phyloP scores from a whole-genome alignment of 37 sponge, comb jelly and placozoan species.

The Cliona cf. orientalis region DNA sequence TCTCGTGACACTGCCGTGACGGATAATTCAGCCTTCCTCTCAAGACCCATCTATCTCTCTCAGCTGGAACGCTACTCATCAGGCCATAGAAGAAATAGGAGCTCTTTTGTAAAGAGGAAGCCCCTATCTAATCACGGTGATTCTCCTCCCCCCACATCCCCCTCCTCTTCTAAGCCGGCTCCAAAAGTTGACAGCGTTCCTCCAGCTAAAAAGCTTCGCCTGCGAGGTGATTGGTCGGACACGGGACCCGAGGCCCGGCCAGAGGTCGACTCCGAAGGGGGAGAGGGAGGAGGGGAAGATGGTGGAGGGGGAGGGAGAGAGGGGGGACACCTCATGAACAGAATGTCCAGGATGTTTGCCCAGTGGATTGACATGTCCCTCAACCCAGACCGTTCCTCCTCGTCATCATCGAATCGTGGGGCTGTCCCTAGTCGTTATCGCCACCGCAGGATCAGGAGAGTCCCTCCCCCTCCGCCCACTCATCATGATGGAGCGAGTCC shows the following conservation, averaged over 20 bases:
- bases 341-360: constrained; percentile 71
- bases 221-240: constrained; percentile 94
- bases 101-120: not conserved
- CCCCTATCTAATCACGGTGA: not conserved
- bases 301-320: too few species aligned
- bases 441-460: not conserved
- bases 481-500: too few species aligned
- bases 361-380: constrained; percentile 72
- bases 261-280: constrained; percentile 17
- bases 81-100: not conserved
- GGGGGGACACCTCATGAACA: constrained; percentile 36
- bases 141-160: not conserved
- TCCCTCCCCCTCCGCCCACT: not conserved
- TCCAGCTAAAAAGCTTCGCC: constrained; percentile 66
- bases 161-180: not conserved
- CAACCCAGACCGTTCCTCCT: constrained; percentile 4
- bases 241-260: constrained; percentile 90
- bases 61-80: constrained; percentile 17
- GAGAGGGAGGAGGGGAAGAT: constrained; percentile 1
- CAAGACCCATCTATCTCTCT: constrained; percentile 5
- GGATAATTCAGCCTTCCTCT: not conserved
- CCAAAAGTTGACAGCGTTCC: too few species aligned
- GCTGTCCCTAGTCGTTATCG: not conserved
- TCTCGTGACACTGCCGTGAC: not conserved
- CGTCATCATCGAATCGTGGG: not conserved